Conservation (phyloP, 2,888 invertebrate genomes). For the Melinaea marsaeus region DNA sequence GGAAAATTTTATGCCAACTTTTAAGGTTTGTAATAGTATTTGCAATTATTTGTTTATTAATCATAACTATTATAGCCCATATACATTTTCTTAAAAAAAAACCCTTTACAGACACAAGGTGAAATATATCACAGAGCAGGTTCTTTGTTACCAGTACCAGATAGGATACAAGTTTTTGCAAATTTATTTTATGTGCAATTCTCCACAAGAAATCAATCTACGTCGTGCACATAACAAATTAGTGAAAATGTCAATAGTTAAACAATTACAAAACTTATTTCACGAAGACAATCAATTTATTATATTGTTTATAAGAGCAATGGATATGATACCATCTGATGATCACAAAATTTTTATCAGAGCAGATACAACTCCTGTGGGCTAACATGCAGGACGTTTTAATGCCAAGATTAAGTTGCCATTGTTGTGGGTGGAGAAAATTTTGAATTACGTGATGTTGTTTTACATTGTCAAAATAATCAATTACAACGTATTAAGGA, state of each 20-base stretch:
- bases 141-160: slow-evolving; percentile 32
- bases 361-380: slow-evolving; percentile 41
- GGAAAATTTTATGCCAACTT: slow-evolving; percentile 38
- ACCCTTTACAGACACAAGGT: slow-evolving; percentile 34
- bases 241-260: slow-evolving; percentile 34
- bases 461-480: slow-evolving; percentile 29
- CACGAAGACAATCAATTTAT: slow-evolving; percentile 31
- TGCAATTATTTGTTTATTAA: slow-evolving; percentile 25
- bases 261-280: slow-evolving; percentile 36
- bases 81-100: slow-evolving; percentile 27
- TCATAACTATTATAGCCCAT: slow-evolving; percentile 30
- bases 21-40: slow-evolving; percentile 30
- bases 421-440: slow-evolving; percentile 29
- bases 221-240: slow-evolving; percentile 35
- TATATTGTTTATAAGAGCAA: slow-evolving; percentile 34
- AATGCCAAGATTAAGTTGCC: slow-evolving; percentile 38
- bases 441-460: slow-evolving; percentile 34
- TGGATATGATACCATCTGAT: slow-evolving; percentile 40
- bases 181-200: slow-evolving; percentile 38
- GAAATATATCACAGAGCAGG: slow-evolving; percentile 35
- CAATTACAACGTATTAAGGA: slow-evolving; percentile 30
- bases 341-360: slow-evolving; percentile 40
- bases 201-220: slow-evolving; percentile 28
- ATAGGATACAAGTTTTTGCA: slow-evolving; percentile 35
- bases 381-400: slow-evolving; percentile 38